Evolutionary conservation across 2,888 invertebrate genomes (phyloP).

Genomic region (Folsomia candida): DNA sequence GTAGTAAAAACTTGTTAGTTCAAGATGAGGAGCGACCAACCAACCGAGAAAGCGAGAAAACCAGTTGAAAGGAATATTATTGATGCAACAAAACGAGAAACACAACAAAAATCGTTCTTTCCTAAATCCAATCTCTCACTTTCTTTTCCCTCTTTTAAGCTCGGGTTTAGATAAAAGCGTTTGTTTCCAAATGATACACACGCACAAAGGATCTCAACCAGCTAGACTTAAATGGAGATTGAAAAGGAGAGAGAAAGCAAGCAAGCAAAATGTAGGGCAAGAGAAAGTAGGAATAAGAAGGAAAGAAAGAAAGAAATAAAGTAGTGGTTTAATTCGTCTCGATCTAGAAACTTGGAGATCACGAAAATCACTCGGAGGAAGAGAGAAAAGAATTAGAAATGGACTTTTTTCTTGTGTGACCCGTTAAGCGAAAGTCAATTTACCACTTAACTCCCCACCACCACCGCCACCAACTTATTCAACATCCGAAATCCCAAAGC

Average conservation of each 20-base stretch:
- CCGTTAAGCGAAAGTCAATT: constrained; percentile 5
- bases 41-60: too few relatives aligned
- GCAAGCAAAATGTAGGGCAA: not conserved
- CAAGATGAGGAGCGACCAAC: not conserved
- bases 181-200: not conserved
- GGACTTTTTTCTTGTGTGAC: not conserved
- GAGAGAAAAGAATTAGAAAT: not conserved
- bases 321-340: not conserved
- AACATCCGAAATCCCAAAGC: not conserved
- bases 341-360: not conserved
- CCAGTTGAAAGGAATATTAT: too few relatives aligned
- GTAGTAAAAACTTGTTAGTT: not conserved
- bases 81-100: not conserved
- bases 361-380: not conserved
- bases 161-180: not conserved
- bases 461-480: not conserved
- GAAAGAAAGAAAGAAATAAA: not conserved
- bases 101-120: not conserved
- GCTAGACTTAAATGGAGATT: too few relatives aligned
- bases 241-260: not conserved
- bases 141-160: too few relatives aligned
- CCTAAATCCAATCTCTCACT: not conserved
- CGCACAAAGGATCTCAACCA: too few relatives aligned
- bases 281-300: not conserved
- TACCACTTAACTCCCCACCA: not conserved